Base-by-base conservation (phyloP, 2,888 invertebrate genomes). In the Erebia palarica region DNA sequence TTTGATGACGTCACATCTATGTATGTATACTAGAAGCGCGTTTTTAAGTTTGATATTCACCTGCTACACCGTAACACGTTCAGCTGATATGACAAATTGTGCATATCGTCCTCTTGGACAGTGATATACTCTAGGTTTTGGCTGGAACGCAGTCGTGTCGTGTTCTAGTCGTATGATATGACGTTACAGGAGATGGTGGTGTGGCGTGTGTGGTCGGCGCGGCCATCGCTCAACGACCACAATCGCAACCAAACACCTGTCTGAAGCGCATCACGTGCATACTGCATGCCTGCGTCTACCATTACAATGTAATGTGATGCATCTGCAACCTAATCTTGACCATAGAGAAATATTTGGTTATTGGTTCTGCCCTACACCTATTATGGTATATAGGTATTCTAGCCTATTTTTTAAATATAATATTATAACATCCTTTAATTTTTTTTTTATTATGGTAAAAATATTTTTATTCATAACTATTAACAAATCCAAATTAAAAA, bases 191-290 rank as follows among this genome's bases (percentile, higher is more conserved):
- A 64, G 73, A 72, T 55, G 75, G 75, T 72, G 75, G 72, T 75
- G 77, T 75, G 75, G 79, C 76, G 73, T 75, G 72, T 78, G 79
- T 72, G 78, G 78, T 76, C 72, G 71, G 72, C 72, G 77, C 76
- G 77, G 71, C 78, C 83, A 83, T 84, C 81, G 82, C 81, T 82
- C 81, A 83, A 77, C 75, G 75, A 84, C 84, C 84, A 78, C 87
- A 86, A 80, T 80, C 81, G 82, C 81, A 79, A 82, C 83, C 83
- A 75, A 80, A 80, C 84, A 82, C 82, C 80, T 83, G 85, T 80
- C 82, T 75, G 76, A 78, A 76, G 75, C 76, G 77, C 75, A 73
- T 76, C 75, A 71, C 69, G 55, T 67, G 67, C 66, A 71, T 68
- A 53, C 61, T 67, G 72, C 73, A 71, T 72, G 72, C 72, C 72